Evolutionary conservation across 2,888 invertebrate species (phyloP).

Genomic region (Pyrrhosoma nymphula): DNA sequence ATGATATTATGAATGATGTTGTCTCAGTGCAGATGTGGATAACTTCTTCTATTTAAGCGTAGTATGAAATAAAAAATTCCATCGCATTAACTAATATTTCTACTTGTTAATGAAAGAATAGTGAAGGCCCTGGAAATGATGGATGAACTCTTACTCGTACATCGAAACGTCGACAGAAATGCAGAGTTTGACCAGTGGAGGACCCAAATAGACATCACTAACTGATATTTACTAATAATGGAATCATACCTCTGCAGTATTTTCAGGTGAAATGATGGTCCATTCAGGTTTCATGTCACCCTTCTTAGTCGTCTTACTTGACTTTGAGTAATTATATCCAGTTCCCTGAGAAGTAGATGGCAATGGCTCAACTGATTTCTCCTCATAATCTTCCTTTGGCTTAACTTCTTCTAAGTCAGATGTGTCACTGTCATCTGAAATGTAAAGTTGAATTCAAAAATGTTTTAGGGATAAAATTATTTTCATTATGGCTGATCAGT

Average conservation of each 20-base stretch:
- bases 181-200: too few species aligned
- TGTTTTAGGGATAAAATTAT: background rate
- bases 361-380: constrained; percentile 72
- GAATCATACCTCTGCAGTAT: constrained; percentile 71
- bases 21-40: too few species aligned
- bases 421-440: constrained; percentile 73
- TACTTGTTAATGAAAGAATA: too few species aligned
- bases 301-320: constrained; percentile 65
- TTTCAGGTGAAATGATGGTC: constrained; percentile 73
- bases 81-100: too few species aligned
- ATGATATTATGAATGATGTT: too few species aligned
- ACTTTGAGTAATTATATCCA: constrained; percentile 44
- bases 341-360: constrained; percentile 38
- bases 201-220: too few species aligned
- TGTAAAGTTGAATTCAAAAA: background rate
- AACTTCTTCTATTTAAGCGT: too few species aligned
- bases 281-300: constrained; percentile 68
- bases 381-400: constrained; percentile 79
- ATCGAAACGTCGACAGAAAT: too few species aligned
- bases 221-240: background rate
- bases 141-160: too few species aligned
- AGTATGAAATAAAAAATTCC: too few species aligned
- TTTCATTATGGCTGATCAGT: background rate
- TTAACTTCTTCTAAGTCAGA: constrained; percentile 79
- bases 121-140: too few species aligned